Evolutionary conservation across 1,140 invertebrate species (phyloP), one percentile per base, ranked within the genome.

Genomic region (Phymorhynchus buccinoides): DNA sequence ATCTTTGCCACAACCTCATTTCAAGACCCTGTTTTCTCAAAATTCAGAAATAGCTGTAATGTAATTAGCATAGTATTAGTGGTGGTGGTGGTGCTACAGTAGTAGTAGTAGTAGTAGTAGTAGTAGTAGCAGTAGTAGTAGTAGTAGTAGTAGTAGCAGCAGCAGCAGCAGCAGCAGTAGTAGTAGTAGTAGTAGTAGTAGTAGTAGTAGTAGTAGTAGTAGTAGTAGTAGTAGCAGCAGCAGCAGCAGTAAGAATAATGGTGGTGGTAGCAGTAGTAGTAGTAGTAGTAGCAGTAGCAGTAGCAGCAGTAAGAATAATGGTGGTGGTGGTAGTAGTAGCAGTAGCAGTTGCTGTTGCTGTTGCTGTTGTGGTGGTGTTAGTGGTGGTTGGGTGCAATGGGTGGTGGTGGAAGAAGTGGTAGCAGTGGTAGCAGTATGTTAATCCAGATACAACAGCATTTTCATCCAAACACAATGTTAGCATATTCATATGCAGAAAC

Each of bases 291-390:
- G 52, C 48, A 73, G 66, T 79, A 79, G 73, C 27, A 78, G 41
- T 27, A 80, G 52, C 35, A 85, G 39, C 39, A 62, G 56, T n/a
- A 66, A 56, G 37, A 66, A 42, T 73, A 71, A 42, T 82, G 35
- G 79, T 86, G 35, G 56, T 83, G 41, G 81, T 83, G 42, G 81
- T 68, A 83, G 81, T 66, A 66, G 81, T 68, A 83, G 56, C 41
- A 83, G 66, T 66, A 73, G 81, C 35, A 44, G 66, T n/a, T n/a
- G n/a, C n/a, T n/a, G n/a, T n/a, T n/a, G n/a, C n/a, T n/a, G n/a
- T n/a, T n/a, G n/a, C n/a, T n/a, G n/a, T n/a, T n/a, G n/a, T n/a
- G n/a, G n/a, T n/a, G n/a, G n/a, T n/a, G n/a, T n/a, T n/a, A n/a
- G n/a, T n/a, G n/a, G n/a, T n/a, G n/a, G n/a, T n/a, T n/a, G n/a